These are phyloP conservation scores for Seira ritae DNA, from an alignment of 2,888 invertebrate genomes.

Conservation along the genomic window DNA sequence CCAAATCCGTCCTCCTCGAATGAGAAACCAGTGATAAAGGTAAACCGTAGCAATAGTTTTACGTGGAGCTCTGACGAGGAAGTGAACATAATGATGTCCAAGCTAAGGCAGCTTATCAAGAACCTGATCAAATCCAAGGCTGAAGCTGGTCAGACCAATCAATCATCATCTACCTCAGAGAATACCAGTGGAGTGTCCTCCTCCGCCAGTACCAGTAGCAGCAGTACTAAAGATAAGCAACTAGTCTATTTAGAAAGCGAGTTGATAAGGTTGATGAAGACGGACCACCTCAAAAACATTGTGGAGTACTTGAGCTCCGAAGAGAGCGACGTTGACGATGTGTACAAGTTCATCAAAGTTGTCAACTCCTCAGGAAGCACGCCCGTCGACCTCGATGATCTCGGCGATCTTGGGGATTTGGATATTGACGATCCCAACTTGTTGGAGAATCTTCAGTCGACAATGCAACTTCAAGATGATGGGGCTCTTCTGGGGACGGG, in stretches of 20 bases:
- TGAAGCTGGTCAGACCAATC: constrained; percentile 27
- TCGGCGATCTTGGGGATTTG: constrained; percentile 70
- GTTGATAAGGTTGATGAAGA: constrained; percentile 92
- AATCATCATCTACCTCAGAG: not conserved
- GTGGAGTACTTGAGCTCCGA: constrained; percentile 95
- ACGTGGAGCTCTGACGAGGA: constrained; percentile 97
- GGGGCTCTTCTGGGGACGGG: constrained; percentile 35
- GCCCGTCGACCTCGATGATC: constrained; percentile 65
- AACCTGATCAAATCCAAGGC: constrained; percentile 82
- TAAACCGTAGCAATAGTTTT: constrained; percentile 73
- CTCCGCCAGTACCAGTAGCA: constrained; percentile 15
- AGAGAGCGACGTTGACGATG: constrained; percentile 96
- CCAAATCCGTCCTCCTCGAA: constrained; percentile 51
- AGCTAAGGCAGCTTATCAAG: constrained; percentile 94
- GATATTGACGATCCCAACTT: constrained; percentile 65
- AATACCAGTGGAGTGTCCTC: not conserved
- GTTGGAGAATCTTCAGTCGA: constrained; percentile 67
- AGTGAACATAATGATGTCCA: constrained; percentile 96
- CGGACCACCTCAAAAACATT: constrained; percentile 92
- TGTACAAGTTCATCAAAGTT: constrained; percentile 93
- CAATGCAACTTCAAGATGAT: constrained; percentile 61
- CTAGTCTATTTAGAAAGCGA: constrained; percentile 93
- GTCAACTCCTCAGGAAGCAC: constrained; percentile 77
- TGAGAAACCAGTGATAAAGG: constrained; percentile 63
- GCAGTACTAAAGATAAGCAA: constrained; percentile 86